Evolutionary conservation across 2,888 invertebrate species (phyloP), one percentile per base, ranked within the genome.

Genomic region (Darwinula stevensoni): DNA sequence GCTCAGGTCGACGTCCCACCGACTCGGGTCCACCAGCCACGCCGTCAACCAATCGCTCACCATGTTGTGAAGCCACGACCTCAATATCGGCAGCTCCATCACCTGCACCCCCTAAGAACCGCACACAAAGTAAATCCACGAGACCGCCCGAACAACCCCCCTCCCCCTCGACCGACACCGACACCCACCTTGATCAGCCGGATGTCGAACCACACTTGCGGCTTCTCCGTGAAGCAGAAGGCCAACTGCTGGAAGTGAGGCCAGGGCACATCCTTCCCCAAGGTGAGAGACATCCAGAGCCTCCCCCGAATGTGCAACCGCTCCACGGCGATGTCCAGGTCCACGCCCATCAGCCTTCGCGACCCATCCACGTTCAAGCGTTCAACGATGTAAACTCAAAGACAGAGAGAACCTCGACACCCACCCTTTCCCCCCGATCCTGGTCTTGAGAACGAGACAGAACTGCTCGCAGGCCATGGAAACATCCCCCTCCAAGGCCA

Each of bases 71-170:
- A 59, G 52, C 59, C 59, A 59, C 28, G 52, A 51, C 40, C 58
- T 59, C 16, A 59, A 46, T 22, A 58, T 42, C 3, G 59, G 59
- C 34, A 59, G 50, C 38, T 59, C 58, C 57, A 58, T 59, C 48
- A 59, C 48, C 39, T 58, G 55, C 12, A 59, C 47, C 3, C 53
- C 45, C 34, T 48, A 41, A 2, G 22, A 30, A 14, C 27, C 17
- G 14, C 14, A 13, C 6, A 4, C 14, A 17, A 32, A 17, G 2
- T 4, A 1, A n/a, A n/a, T n/a, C n/a, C n/a, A n/a, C n/a, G n/a
- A n/a, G n/a, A n/a, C n/a, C n/a, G n/a, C n/a, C n/a, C n/a, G n/a
- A n/a, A n/a, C n/a, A n/a, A n/a, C n/a, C n/a, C n/a, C n/a, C n/a
- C n/a, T n/a, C n/a, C n/a, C n/a, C n/a, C n/a, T n/a, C n/a, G n/a